A percentile compares a stretch with the other conserved stretches of the same genome.
Conservation (phyloP, 2,797 vertebrate genomes). For the Centroberyx gerrardi region DNA sequence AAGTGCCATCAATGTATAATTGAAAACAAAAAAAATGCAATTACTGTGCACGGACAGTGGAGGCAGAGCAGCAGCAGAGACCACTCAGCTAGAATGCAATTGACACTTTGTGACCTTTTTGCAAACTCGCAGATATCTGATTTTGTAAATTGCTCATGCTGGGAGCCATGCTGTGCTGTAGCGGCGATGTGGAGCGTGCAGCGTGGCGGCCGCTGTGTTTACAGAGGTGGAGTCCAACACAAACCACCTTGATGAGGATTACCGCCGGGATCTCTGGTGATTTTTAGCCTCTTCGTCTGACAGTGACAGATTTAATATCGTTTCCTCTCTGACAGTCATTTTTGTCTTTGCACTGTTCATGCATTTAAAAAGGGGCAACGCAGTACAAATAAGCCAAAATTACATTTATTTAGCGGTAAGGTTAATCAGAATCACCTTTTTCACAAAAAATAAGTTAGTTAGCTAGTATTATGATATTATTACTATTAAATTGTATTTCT, state of each 20-base stretch:
- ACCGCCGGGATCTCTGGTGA: neutral
- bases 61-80: slow-evolving; percentile 31
- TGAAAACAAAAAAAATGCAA: slow-evolving; percentile 49
- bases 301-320: slow-evolving; percentile 7
- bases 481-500: neutral
- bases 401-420: neutral
- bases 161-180: slow-evolving; percentile 58
- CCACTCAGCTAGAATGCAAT: slow-evolving; percentile 51
- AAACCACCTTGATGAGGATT: slow-evolving; percentile 15
- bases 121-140: slow-evolving; percentile 69
- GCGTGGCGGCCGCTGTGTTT: slow-evolving; percentile 44
- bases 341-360: neutral
- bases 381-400: neutral
- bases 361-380: neutral
- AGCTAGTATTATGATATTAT: too few relatives aligned
- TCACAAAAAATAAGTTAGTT: neutral
- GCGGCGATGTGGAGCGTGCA: slow-evolving; percentile 49
- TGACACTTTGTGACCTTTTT: slow-evolving; percentile 74
- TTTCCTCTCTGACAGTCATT: neutral
- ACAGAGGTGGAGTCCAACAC: slow-evolving; percentile 31
- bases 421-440: neutral
- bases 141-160: slow-evolving; percentile 69
- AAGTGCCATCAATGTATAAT: slow-evolving; percentile 51
- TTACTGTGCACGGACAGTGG: slow-evolving; percentile 30
- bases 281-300: too few relatives aligned